These are phyloP conservation scores for Osedax fenrisi DNA, from an alignment of 2,888 invertebrate species.

Conservation along the genomic window DNA sequence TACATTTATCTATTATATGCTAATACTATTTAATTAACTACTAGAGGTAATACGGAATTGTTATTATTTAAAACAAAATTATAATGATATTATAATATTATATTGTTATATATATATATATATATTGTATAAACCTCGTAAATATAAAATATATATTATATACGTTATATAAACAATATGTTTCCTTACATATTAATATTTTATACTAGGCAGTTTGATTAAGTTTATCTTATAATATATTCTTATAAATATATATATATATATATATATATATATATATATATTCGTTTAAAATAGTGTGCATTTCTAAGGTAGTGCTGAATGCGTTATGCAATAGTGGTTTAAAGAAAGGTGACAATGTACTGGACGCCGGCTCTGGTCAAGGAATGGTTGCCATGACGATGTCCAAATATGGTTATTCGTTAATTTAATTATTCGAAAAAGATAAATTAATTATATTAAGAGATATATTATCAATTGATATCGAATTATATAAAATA, in stretches of 20 bases:
- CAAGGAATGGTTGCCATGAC: background rate
- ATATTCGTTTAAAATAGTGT: background rate
- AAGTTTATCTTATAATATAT: too few species aligned
- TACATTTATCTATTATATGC: too few species aligned
- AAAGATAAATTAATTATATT: too few species aligned
- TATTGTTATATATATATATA: background rate
- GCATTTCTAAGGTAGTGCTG: background rate
- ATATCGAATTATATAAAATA: too few species aligned
- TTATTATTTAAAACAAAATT: too few species aligned
- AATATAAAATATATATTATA: background rate
- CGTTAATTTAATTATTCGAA: background rate
- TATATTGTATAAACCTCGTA: background rate
- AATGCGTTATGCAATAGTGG: background rate
- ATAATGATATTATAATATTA: background rate
- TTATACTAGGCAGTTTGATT: too few species aligned
- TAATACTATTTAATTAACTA: too few species aligned
- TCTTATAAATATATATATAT: too few species aligned
- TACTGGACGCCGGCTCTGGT: background rate
- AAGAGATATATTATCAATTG: too few species aligned
- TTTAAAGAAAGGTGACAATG: background rate
- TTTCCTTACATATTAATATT: too few species aligned
- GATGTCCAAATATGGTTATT: background rate
- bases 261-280: background rate
- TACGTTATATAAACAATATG: too few species aligned
- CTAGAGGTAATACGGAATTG: too few species aligned